A percentile compares a stretch with the other conserved stretches of the same genome.
These are phyloP conservation scores for Leucophora obtusa DNA, from an alignment of 2,888 invertebrate species.

Conservation along the genomic window DNA sequence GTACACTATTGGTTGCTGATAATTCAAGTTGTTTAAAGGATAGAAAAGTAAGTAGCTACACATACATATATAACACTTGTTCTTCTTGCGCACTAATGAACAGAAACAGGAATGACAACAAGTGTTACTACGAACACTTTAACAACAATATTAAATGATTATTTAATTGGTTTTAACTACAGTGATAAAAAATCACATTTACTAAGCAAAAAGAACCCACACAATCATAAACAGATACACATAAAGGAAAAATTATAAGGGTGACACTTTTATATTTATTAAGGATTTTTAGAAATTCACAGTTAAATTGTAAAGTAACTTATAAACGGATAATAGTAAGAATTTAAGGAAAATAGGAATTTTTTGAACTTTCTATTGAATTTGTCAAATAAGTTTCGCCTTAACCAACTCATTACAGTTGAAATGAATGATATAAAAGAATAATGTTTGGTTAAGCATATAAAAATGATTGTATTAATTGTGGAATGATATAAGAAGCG, in stretches of 20 bases:
- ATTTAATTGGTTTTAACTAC: constrained; percentile 49
- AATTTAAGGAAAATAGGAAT: too few species aligned
- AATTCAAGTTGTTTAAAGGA: constrained; percentile 83
- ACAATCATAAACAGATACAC: neutral
- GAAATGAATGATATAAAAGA: neutral
- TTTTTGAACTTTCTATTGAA: too few species aligned
- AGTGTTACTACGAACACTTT: constrained; percentile 17
- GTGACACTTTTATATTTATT: neutral
- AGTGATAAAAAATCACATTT: constrained; percentile 45
- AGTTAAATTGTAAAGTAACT: too few species aligned
- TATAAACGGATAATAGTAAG: too few species aligned
- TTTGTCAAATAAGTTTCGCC: too few species aligned
- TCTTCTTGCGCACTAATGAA: neutral
- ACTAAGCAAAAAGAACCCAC: constrained; percentile 10
- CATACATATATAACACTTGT: neutral
- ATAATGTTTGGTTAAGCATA: constrained; percentile 21
- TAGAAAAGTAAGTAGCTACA: constrained; percentile 79
- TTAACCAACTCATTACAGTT: neutral
- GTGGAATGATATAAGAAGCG: neutral
- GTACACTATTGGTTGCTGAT: constrained; percentile 83
- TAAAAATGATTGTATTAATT: constrained; percentile 16
- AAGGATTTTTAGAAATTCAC: too few species aligned
- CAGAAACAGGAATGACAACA: neutral
- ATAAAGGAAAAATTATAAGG: neutral
- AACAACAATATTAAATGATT: constrained; percentile 41